Conservation (phyloP, 1,140 invertebrate genomes). For the Brachionus calyciflorus region DNA sequence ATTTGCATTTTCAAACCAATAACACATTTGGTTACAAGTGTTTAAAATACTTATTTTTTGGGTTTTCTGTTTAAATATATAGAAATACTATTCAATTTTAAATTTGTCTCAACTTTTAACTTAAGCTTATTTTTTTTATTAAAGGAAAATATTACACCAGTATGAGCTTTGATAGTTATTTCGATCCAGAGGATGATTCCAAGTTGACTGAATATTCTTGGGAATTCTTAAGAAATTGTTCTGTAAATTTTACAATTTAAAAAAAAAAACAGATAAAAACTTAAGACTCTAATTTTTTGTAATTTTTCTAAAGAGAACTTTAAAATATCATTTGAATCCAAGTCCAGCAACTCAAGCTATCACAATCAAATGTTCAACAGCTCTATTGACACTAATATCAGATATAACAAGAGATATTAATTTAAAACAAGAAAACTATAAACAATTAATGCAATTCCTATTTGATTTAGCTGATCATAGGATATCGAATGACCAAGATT, state of each 20-base stretch:
- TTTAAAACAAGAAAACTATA: background rate
- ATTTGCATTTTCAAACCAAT: no score
- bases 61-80: no score
- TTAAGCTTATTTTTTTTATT: background rate
- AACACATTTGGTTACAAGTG: no score
- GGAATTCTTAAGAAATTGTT: conserved; percentile 3
- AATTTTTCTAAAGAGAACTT: background rate
- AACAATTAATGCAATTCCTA: background rate
- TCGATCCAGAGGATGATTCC: background rate
- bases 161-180: background rate
- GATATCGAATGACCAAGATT: background rate
- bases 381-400: background rate
- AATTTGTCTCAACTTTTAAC: no score
- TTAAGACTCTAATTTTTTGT: background rate
- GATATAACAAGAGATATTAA: background rate
- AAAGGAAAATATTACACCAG: background rate
- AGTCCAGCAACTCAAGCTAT: background rate
- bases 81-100: no score
- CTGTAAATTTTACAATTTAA: background rate
- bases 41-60: no score
- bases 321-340: conserved; percentile 13
- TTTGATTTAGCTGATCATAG: conserved; percentile 18
- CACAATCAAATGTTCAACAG: background rate
- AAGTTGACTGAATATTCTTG: background rate
- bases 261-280: background rate